Base-by-base conservation (phyloP, 2,113 vertebrate species). In the Fulica atra region DNA sequence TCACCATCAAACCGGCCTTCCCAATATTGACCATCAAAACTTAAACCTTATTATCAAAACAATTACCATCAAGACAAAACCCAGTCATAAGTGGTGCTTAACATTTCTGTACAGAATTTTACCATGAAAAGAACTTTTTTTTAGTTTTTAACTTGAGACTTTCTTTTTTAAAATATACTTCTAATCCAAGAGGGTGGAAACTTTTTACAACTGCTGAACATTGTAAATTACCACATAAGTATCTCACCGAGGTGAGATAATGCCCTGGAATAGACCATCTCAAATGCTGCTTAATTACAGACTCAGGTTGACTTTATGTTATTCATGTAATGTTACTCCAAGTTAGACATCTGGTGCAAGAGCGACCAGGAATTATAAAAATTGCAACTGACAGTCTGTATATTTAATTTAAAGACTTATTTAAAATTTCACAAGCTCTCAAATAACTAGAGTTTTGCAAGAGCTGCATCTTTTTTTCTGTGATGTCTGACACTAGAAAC, bases 221-320 rank as follows among this genome's bases (percentile, higher is more conserved):
- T 98, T 98, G 97, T 98, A 98, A 98, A 97, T 97, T 96, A 97
- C 93, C 94, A 88, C 98, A 98, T 98, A 98, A 98, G 98, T 98
- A 98, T 98, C 98, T 97, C 97, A 92, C 86, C 92, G 90, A 97
- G 26, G 93, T 94, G 96, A 98, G 96, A 97, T 97, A 97, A 98
- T 98, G 98, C 98, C 98, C 98, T 99, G 99, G 99, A 98, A 98
- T 98, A 98, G 98, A 98, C 98, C 98, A 99, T 99, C 98, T 99
- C 98, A 98, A 97, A 98, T 99, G 99, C 99, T 99, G 99, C 99
- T 99, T 98, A 98, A 98, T 98, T 98, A 98, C 98, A 98, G 98
- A 99, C 99, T 99, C 99, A 99, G 99, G 99, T 99, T 98, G 97
- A 98, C 97, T 98, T 97, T 97, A 97, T 97, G 98, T 98, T 95